Percentiles rank a stretch among this genome's conserved stretches.
phyloP scores from a whole-genome alignment of 53 echinoderm and acorn worm genomes.

The Holothuria scabra region DNA sequence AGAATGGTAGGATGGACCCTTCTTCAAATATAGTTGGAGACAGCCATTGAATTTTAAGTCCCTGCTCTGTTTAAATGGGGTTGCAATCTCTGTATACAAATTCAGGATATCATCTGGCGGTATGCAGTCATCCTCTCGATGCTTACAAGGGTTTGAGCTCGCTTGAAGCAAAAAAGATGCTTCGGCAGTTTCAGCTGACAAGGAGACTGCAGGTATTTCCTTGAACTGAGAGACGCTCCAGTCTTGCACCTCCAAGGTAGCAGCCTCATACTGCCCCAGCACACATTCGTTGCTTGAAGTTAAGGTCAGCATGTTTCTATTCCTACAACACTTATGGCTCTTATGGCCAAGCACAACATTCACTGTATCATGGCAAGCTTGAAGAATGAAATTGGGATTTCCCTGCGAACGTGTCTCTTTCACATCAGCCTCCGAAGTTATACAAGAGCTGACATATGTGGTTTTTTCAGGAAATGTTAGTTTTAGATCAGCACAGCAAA shows the following conservation, averaged over 20 bases:
- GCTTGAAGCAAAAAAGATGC: not conserved
- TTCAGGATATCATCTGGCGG: conserved; percentile 14
- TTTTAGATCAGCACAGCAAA: conserved; percentile 30
- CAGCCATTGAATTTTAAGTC: conserved; percentile 23
- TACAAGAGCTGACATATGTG: conserved; percentile 31
- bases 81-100: conserved; percentile 30
- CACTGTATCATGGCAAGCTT: conserved; percentile 28
- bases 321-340: conserved; percentile 20
- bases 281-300: not conserved
- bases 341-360: conserved; percentile 19
- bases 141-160: not conserved
- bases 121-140: conserved; percentile 8
- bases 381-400: conserved; percentile 20
- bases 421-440: conserved; percentile 21
- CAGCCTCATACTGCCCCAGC: conserved; percentile 11
- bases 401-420: not conserved
- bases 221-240: not conserved
- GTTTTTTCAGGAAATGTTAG: conserved; percentile 26
- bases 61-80: conserved; percentile 14
- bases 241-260: conserved; percentile 38
- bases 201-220: not conserved
- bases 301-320: conserved; percentile 17
- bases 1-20: not conserved
- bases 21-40: conserved; percentile 26
- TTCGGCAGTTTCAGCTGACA: not conserved